Evolutionary conservation across 2,797 vertebrate genomes (phyloP).

Genomic region (Aselliscus stoliczkanus): DNA sequence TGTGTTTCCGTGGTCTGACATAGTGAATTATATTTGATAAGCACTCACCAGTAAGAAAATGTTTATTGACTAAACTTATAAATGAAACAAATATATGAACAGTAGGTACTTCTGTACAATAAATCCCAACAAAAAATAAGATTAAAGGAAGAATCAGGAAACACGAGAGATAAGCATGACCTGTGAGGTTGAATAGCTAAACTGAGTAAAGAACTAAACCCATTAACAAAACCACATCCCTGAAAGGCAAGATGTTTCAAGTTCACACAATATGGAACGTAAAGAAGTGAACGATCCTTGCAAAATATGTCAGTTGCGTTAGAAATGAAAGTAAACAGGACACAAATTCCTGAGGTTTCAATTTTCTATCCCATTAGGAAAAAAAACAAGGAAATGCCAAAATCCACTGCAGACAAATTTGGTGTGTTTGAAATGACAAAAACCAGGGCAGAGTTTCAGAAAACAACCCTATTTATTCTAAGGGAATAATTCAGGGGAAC

Average conservation of each 20-base stretch:
- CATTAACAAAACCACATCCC: neutral
- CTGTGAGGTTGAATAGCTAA: neutral
- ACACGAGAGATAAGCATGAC: neutral
- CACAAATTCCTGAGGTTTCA: neutral
- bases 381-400: neutral
- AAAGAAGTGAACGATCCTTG: neutral
- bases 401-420: neutral
- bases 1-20: neutral
- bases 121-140: neutral
- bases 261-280: neutral
- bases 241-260: neutral
- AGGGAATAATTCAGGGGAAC: neutral
- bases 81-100: neutral
- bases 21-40: neutral
- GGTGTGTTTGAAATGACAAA: neutral
- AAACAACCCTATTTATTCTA: neutral
- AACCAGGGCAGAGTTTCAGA: neutral
- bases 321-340: neutral
- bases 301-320: neutral
- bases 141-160: neutral
- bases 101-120: neutral
- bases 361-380: neutral
- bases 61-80: neutral
- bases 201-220: neutral
- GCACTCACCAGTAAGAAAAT: neutral